Base-by-base conservation (phyloP, 30 jellyfish, hydroid and myxozoan species). In the Hydra vulgaris region DNA sequence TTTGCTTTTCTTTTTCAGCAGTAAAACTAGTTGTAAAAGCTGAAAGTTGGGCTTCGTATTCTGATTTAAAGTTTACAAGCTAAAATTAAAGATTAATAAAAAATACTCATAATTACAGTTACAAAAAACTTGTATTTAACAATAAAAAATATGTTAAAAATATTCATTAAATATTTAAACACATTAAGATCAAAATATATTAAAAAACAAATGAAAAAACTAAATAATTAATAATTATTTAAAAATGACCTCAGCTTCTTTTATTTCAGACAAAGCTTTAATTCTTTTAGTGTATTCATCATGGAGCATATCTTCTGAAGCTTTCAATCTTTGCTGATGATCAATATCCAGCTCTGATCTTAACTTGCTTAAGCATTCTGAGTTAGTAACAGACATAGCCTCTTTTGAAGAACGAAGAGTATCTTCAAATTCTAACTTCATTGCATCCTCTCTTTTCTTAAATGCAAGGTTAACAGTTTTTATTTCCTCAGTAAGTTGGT, bases 261-360 rank as follows among this genome's bases (percentile, higher is more conserved):
- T 68, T 1, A 68, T n/a, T 3, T 68, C 26, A 20, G 23, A 24
- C 21, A 19, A 17, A 79, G 0, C 56, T 24, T 54, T 74, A 4
- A 90, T 85, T 85, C 83, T 76, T 40, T 82, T 77, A 3, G 84
- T 89, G 76, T 85, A 86, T 66, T 81, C 81, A 19, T 54, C 82
- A 76, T 83, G 96, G 72, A 88, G 66, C 27, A 85, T 87, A 20
- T 69, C 83, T 84, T 90, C 95, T 69, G 77, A 23, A 1, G 77
- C 79, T 18, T 54, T 71, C 68, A 90, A 72, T 53, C 95, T 79
- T 7, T 79, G 79, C 27, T 78, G 86, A 77, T 90, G 81, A 80
- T 90, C 97, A 17, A 78, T 71, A 78, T 90, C 95, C 70, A 90
- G 82, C 23, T 90, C 95, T 0, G 86, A 82, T 16, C 97, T 86